phyloP scores from a whole-genome alignment of 2,888 invertebrate species.

The Philonicus albiceps region DNA sequence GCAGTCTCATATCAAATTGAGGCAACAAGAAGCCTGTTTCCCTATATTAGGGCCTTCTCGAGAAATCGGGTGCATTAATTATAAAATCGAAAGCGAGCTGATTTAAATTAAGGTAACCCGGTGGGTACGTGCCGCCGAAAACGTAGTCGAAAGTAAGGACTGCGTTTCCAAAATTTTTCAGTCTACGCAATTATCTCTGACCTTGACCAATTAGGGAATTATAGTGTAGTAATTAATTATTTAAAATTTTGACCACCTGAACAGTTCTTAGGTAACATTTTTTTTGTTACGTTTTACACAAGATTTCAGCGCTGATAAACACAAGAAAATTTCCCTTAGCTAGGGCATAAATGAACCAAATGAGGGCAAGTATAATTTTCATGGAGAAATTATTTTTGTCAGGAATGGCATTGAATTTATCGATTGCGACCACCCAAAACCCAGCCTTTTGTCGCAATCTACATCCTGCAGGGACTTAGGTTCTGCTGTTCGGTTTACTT shows the following conservation, averaged over 20 bases:
- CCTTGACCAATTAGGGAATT: background rate
- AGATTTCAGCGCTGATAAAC: background rate
- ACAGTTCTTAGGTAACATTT: background rate
- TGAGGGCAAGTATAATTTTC: background rate
- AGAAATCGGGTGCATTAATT: background rate
- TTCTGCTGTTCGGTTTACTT: background rate
- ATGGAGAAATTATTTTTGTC: constrained; percentile 10
- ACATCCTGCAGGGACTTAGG: background rate
- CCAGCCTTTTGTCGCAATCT: background rate
- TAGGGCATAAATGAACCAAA: background rate
- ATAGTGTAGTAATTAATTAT: background rate
- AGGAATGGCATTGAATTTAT: constrained; percentile 15
- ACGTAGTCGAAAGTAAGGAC: background rate
- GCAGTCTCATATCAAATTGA: background rate
- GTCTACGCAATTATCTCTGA: background rate
- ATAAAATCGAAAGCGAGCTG: background rate
- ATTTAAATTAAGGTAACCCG: background rate
- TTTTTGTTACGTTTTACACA: background rate
- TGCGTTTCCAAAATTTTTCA: background rate
- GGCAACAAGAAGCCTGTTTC: background rate
- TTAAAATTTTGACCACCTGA: background rate
- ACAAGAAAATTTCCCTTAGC: background rate
- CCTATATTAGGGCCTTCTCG: background rate
- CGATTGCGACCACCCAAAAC: background rate
- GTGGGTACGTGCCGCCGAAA: background rate